Evolutionary conservation across 2,113 vertebrate species (phyloP), one percentile per base, ranked within the genome.

Genomic region (Benitochromis conjunctus): DNA sequence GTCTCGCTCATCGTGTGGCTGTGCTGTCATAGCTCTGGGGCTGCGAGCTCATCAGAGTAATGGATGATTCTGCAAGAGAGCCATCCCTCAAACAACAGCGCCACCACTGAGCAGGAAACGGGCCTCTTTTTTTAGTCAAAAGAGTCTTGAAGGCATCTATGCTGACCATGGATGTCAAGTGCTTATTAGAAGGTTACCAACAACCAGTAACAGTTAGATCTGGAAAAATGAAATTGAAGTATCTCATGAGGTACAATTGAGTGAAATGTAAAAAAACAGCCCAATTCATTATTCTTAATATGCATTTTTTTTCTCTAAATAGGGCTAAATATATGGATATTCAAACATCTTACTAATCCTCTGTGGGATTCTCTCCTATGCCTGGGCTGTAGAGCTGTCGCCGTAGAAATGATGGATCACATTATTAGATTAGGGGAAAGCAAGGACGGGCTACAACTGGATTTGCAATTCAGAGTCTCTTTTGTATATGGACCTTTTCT

Each of bases 21-120:
- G 88, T 76, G 92, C 92, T 94, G 94, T 92, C 93, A 94, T 92
- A 89, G 48, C 82, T 89, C 94, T 94, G 95, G 94, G 90, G 88
- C 84, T 92, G 94, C 86, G 90, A 94, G 91, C 96, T 97, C 97
- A 97, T 97, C 97, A 97, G 96, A 95, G 94, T 95, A 92, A 96
- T 93, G 94, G 96, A 96, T 97, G 96, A 89, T 86, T 94, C 94
- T 87, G 90, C 86, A 89, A 86, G 85, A 85, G 87, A 91, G 85
- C 96, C 91, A 95, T 97, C 92, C 95, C 95, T 97, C 97, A 96
- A 54, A 43, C 89, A 91, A 9, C 89, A 91, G 93, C 55, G 18
- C 85, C 84, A 79, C 86, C 58, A 31, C 82, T 64, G 83, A 86
- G 62, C 79, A 76, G 55, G 60, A 88, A 83, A 80, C 58, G 2